These are phyloP conservation scores for Hydrocynus forskahlii DNA, from an alignment of 2,797 vertebrate species.

Conservation along the genomic window DNA sequence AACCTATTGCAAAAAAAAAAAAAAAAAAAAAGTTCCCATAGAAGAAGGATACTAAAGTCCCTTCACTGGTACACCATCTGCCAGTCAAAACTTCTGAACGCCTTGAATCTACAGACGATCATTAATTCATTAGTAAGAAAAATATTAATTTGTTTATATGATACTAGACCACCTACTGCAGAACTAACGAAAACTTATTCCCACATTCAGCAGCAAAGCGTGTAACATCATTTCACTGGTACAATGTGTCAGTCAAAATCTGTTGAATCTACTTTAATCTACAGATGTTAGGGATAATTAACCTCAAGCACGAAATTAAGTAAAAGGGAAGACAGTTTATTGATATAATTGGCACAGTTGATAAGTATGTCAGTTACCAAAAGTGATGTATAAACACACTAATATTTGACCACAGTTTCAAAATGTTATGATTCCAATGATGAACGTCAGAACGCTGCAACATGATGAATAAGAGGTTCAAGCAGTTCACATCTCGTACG, in stretches of 20 bases:
- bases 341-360: not conserved
- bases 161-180: too few relatives aligned
- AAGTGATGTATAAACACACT: not conserved
- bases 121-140: too few relatives aligned
- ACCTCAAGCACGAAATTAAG: too few relatives aligned
- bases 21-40: conserved; percentile 16
- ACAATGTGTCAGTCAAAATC: not conserved
- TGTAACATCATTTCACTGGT: conserved; percentile 31
- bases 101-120: conserved; percentile 7
- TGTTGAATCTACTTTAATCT: not conserved
- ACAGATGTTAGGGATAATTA: not conserved
- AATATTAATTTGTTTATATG: too few relatives aligned
- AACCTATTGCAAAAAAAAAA: not conserved
- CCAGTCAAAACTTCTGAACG: not conserved
- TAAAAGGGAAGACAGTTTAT: not conserved
- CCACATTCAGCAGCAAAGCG: conserved; percentile 18
- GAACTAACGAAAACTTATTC: not conserved
- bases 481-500: conserved; percentile 12
- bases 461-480: conserved; percentile 21
- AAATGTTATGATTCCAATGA: not conserved
- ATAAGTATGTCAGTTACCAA: not conserved
- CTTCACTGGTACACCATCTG: conserved; percentile 13
- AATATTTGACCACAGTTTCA: not conserved
- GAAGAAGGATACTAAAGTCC: conserved; percentile 23
- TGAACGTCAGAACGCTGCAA: not conserved